Percentiles rank a stretch among this genome's conserved stretches.
phyloP scores from a whole-genome alignment of 2,113 vertebrate species.

The Poecile atricapillus region DNA sequence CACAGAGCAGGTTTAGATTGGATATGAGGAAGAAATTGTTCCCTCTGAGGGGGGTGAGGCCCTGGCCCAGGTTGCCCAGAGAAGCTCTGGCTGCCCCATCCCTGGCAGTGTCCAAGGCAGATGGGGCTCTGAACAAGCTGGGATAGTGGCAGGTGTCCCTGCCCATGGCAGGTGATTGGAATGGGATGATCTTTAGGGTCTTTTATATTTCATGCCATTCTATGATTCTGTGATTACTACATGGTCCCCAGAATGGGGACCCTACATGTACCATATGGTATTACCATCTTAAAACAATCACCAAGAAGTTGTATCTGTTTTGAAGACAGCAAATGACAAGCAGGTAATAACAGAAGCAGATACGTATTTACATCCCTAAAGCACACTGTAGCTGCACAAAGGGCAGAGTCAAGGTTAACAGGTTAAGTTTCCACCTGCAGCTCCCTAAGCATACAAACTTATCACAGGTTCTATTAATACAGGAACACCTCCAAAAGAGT shows the following conservation, averaged over 20 bases:
- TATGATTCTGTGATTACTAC: neutral
- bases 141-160: neutral
- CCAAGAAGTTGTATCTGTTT: neutral
- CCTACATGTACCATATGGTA: neutral
- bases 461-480: neutral
- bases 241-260: neutral
- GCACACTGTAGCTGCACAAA: neutral
- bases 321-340: neutral
- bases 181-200: neutral
- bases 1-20: rapidly evolving
- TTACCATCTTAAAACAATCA: neutral
- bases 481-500: neutral
- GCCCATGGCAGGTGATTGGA: neutral
- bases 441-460: neutral
- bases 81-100: neutral
- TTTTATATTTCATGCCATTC: neutral
- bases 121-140: neutral
- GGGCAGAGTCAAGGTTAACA: neutral
- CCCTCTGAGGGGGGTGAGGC: neutral
- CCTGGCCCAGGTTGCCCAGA: neutral
- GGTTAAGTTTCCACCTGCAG: neutral
- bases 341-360: neutral
- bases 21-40: rapidly evolving
- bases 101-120: neutral
- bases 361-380: neutral